Evolutionary conservation across 2,113 vertebrate genomes (phyloP).

Genomic region (Coturnix japonica): DNA sequence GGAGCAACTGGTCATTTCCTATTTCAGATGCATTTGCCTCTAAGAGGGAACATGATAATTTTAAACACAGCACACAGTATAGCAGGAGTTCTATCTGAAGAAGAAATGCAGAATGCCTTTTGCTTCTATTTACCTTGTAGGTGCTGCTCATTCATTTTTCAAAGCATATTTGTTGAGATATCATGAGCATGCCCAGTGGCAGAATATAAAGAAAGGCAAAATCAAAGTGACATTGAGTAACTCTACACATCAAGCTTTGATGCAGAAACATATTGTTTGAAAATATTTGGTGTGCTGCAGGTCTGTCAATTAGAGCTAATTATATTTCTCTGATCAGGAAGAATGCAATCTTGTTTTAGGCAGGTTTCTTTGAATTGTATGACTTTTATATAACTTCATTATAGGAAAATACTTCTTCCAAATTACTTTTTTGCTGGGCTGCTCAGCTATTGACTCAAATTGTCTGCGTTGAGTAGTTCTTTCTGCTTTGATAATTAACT

Average conservation of each 20-base stretch:
- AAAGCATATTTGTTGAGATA: constrained; percentile 1
- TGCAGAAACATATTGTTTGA: constrained; percentile 59
- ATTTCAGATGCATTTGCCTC: neutral
- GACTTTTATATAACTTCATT: constrained; percentile 68
- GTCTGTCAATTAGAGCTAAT: constrained; percentile 71
- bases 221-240: constrained; percentile 70
- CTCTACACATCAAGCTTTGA: constrained; percentile 62
- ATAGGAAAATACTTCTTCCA: constrained; percentile 71
- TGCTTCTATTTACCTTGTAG: constrained; percentile 52
- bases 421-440: constrained; percentile 67
- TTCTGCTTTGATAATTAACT: constrained; percentile 79
- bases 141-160: constrained; percentile 59
- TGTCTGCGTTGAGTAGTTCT: constrained; percentile 61
- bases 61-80: neutral
- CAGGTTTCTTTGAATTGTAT: constrained; percentile 69
- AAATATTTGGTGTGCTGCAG: constrained; percentile 60
- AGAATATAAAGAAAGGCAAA: constrained; percentile 45
- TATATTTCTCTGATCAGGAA: constrained; percentile 73
- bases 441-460: constrained; percentile 74
- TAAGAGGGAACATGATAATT: neutral
- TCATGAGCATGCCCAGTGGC: constrained; percentile 48
- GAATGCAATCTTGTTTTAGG: constrained; percentile 63
- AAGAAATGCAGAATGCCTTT: neutral
- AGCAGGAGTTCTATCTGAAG: neutral
- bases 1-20: neutral